Percentiles rank a stretch among this genome's conserved stretches.
Evolutionary conservation across 2,113 vertebrate genomes (phyloP).

Genomic region (Nematolebias whitei): DNA sequence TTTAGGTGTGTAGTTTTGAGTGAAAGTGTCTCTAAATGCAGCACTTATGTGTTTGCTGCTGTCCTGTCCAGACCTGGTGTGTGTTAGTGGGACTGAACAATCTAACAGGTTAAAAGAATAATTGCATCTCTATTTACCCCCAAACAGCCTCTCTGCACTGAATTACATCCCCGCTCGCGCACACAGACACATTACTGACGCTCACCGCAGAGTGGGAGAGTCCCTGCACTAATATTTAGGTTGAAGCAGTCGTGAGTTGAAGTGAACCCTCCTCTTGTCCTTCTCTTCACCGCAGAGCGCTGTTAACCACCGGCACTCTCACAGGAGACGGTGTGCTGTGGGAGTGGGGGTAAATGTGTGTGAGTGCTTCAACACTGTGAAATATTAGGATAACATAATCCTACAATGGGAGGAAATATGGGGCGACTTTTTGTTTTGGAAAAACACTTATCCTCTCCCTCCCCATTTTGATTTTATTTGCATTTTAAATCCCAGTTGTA

Average conservation of each 20-base stretch:
- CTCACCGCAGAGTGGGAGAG: constrained; percentile 50
- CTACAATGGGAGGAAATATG: constrained; percentile 34
- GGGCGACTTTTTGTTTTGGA: neutral
- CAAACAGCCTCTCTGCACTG: constrained; percentile 74
- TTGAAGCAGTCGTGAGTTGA: constrained; percentile 82
- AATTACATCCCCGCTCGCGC: constrained; percentile 65
- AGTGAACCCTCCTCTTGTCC: constrained; percentile 84
- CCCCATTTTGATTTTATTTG: no score
- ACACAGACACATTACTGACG: constrained; percentile 45
- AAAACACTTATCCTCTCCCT: neutral
- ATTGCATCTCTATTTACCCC: constrained; percentile 78
- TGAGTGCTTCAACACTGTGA: constrained; percentile 7
- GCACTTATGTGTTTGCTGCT: constrained; percentile 48
- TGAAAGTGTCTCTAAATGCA: constrained; percentile 42
- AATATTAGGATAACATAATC: constrained; percentile 42
- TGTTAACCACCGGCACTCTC: constrained; percentile 90
- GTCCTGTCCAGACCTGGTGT: constrained; percentile 48
- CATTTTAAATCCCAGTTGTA: no score
- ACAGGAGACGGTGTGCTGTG: constrained; percentile 78
- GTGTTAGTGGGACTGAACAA: constrained; percentile 66
- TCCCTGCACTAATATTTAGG: constrained; percentile 76
- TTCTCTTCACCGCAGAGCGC: constrained; percentile 86
- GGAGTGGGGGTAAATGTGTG: constrained; percentile 38
- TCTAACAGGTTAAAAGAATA: constrained; percentile 80
- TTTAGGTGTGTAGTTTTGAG: constrained; percentile 23